These are phyloP conservation scores for Anarhynchus alexandrinus DNA, from an alignment of 2,113 vertebrate genomes.

Conservation along the genomic window DNA sequence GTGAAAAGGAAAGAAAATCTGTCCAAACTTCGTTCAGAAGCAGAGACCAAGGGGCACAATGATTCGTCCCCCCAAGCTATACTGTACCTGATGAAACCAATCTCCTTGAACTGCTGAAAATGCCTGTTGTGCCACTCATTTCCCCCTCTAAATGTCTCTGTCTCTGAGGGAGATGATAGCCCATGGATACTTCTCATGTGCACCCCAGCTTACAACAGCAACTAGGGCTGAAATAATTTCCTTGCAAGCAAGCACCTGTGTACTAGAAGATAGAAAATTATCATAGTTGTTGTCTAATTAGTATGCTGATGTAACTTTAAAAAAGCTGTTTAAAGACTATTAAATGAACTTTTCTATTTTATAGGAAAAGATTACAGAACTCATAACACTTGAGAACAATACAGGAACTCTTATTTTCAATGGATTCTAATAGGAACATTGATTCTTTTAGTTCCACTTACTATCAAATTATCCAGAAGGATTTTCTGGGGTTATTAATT, in stretches of 20 bases:
- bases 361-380: neutral
- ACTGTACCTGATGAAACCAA: neutral
- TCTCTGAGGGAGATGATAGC: neutral
- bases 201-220: rapidly evolving
- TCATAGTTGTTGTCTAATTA: neutral
- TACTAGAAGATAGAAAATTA: neutral
- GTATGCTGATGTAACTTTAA: neutral
- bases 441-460: neutral
- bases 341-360: neutral
- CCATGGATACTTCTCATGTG: neutral
- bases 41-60: neutral
- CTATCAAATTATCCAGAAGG: neutral
- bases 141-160: neutral
- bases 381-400: neutral
- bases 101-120: neutral
- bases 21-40: neutral
- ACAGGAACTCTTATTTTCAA: neutral
- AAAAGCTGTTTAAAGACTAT: neutral
- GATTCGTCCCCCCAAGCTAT: neutral
- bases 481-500: constrained; percentile 8
- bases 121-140: neutral
- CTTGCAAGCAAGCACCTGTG: neutral
- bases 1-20: neutral
- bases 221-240: neutral
- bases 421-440: neutral